Evolutionary conservation across 1,140 invertebrate genomes (phyloP).

Genomic region (Drosophila sp.): DNA sequence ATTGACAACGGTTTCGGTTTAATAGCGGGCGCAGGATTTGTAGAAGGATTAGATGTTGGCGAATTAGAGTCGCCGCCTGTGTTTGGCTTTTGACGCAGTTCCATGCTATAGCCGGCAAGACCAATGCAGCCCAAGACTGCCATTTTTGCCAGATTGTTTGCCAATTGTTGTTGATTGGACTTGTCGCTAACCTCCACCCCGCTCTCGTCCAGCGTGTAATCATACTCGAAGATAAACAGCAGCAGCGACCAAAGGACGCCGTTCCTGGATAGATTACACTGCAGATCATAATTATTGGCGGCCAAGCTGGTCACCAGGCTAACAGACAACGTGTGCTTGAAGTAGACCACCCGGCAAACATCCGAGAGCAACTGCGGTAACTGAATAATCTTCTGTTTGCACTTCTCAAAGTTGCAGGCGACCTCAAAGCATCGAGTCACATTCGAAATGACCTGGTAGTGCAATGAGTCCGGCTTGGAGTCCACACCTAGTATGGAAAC

Average conservation of each 20-base stretch:
- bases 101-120: conserved; percentile 89
- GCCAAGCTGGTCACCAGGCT: conserved; percentile 83
- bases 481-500: conserved; percentile 94
- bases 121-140: conserved; percentile 93
- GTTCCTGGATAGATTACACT: conserved; percentile 95
- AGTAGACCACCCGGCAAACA: conserved; percentile 95
- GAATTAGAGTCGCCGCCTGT: conserved; percentile 65
- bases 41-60: conserved; percentile 33
- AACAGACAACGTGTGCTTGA: conserved; percentile 86
- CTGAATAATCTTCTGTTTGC: conserved; percentile 94
- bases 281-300: conserved; percentile 89
- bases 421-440: conserved; percentile 96
- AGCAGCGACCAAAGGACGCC: conserved; percentile 97
- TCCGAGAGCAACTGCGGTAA: conserved; percentile 94
- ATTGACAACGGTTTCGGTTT: conserved; percentile 58
- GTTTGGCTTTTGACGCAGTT: conserved; percentile 60
- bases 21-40: conserved; percentile 57
- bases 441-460: conserved; percentile 97
- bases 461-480: conserved; percentile 91
- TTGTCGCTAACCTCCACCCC: conserved; percentile 94
- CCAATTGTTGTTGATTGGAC: conserved; percentile 94
- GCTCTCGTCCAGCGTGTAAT: conserved; percentile 98
- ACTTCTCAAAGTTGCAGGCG: conserved; percentile 96
- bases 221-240: conserved; percentile 96
- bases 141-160: conserved; percentile 95